phyloP scores from a whole-genome alignment of 2,797 vertebrate species.

The Gadopsis bispinosus region DNA sequence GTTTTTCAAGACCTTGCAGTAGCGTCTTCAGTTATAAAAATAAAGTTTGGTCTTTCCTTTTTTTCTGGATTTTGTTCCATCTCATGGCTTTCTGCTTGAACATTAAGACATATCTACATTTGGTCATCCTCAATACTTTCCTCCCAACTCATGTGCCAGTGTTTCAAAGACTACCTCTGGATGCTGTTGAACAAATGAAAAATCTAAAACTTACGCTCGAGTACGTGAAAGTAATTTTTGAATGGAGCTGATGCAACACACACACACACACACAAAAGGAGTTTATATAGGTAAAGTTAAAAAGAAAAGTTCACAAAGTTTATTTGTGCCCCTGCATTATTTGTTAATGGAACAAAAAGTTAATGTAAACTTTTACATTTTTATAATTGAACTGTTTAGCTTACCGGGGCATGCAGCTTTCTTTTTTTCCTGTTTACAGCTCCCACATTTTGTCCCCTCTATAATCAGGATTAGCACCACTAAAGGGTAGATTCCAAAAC shows the following conservation, averaged over 20 bases:
- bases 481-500: background rate
- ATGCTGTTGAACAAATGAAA: slow-evolving; percentile 8
- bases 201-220: background rate
- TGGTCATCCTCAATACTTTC: slow-evolving; percentile 61
- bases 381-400: background rate
- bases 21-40: slow-evolving; percentile 75
- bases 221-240: slow-evolving; percentile 23
- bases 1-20: slow-evolving; percentile 58
- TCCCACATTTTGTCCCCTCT: slow-evolving; percentile 5
- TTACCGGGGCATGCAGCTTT: background rate
- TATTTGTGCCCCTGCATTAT: background rate
- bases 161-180: slow-evolving; percentile 71
- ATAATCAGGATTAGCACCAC: slow-evolving; percentile 24
- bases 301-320: slow-evolving; percentile 39
- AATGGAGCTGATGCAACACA: slow-evolving; percentile 45
- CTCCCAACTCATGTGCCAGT: slow-evolving; percentile 57
- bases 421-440: background rate
- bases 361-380: slow-evolving; percentile 39
- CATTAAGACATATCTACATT: slow-evolving; percentile 75
- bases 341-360: slow-evolving; percentile 13
- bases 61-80: slow-evolving; percentile 63
- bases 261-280: background rate
- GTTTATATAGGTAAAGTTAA: background rate
- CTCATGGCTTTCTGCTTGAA: slow-evolving; percentile 76
- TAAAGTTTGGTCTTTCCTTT: slow-evolving; percentile 78